Evolutionary conservation across 2,113 vertebrate species (phyloP), one percentile per base, ranked within the genome.

Genomic region (Machaerirhynchus nigripectus): DNA sequence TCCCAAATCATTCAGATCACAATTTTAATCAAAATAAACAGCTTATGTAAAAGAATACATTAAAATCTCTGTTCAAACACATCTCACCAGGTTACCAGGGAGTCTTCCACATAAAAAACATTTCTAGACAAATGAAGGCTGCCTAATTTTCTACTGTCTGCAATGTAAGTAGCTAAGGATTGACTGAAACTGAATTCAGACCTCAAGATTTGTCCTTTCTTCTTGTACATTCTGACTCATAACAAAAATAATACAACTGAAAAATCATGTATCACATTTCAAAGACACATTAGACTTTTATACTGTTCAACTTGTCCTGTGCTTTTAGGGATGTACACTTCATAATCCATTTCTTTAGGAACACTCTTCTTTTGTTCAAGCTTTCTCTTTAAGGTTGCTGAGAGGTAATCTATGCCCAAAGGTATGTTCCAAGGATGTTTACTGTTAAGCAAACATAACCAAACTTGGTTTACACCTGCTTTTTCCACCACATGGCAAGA

Each of bases 391-490:
- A 60, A 88, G 31, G 28, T 67, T 96, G 69, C 81, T 67, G 35
- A 90, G 80, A 95, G 27, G 49, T 86, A 95, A 84, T 84, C 55
- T 30, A 39, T 67, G 46, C 71, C 77, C n/a, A 74, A 67, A 89
- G 65, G 95, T 47, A 69, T 14, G 21, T 83, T 94, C 65, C 44
- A 95, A 71, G 69, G 96, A 90, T 80, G 91, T 84, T 90, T 95
- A 75, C 76, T 76, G 37, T 46, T 50, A 93, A 47, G n/a, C 47
- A 91, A 84, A 96, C 14, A 46, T 89, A 95, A 96, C 74, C 89
- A 97, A 96, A 95, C 92, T 50, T 73, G 53, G 46, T 96, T 96
- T 96, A 95, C 84, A 97, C 92, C 95, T 97, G 89, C 77, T 95
- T 94, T 80, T 87, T 67, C 40, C 47, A 89, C 46, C 11, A 89